A percentile compares a stretch with the other conserved stretches of the same genome.
Evolutionary conservation across 2,797 vertebrate genomes (phyloP).

Genomic region (Coreius guichenoti): DNA sequence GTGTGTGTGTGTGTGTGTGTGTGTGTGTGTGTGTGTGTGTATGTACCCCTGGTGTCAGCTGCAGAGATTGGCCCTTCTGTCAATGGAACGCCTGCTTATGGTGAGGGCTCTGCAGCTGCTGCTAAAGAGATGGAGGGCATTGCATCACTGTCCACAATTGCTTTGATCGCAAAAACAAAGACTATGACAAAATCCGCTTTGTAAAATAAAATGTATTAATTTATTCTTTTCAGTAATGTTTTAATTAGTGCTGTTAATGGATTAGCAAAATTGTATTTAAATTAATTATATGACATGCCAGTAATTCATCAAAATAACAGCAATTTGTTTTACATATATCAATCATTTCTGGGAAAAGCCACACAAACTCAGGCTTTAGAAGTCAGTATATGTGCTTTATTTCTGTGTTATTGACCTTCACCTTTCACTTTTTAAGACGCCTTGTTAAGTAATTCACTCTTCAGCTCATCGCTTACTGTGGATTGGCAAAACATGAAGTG

Average conservation of each 20-base stretch:
- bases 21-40: background rate
- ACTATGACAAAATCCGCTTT: background rate
- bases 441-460: background rate
- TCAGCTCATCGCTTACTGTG: background rate
- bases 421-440: slow-evolving; percentile 8
- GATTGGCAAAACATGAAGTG: slow-evolving; percentile 1
- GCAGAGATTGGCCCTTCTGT: slow-evolving; percentile 20
- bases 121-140: slow-evolving; percentile 9
- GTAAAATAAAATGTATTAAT: background rate
- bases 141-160: background rate
- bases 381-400: background rate
- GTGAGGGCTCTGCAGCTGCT: slow-evolving; percentile 31
- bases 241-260: background rate
- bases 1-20: background rate
- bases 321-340: background rate
- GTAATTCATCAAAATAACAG: background rate
- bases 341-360: background rate
- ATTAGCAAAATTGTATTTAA: background rate
- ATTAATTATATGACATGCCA: background rate
- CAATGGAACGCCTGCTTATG: background rate
- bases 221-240: background rate
- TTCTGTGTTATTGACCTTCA: background rate
- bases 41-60: slow-evolving; percentile 36
- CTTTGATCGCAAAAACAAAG: slow-evolving; percentile 14
- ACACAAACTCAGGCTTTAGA: background rate